These are phyloP conservation scores for Trematomus bernacchii DNA, from an alignment of 2,797 vertebrate genomes.

Conservation along the genomic window DNA sequence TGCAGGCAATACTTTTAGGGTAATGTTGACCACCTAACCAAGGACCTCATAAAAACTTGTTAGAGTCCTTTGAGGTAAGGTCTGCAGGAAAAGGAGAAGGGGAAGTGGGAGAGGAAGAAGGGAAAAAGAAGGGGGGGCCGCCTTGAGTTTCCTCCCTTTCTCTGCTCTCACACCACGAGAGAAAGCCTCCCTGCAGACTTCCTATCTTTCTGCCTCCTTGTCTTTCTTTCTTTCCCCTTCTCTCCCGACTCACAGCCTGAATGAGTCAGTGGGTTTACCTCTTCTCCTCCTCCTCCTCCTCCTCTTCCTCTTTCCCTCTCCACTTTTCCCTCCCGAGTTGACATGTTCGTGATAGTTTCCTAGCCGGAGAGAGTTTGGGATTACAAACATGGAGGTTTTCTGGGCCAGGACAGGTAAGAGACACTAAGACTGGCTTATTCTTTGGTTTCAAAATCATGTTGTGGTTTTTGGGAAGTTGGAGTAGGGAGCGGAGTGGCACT, in stretches of 20 bases:
- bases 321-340: slow-evolving; percentile 12
- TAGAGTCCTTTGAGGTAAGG: slow-evolving; percentile 17
- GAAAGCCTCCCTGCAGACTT: slow-evolving; percentile 9
- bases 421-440: background rate
- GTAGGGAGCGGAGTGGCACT: slow-evolving; percentile 35
- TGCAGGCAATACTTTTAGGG: background rate
- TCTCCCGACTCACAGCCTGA: slow-evolving; percentile 45
- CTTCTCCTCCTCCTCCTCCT: slow-evolving; percentile 18
- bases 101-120: slow-evolving; percentile 30
- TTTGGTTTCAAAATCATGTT: background rate
- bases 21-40: background rate
- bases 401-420: slow-evolving; percentile 72
- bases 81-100: background rate
- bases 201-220: background rate
- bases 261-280: slow-evolving; percentile 70
- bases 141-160: slow-evolving; percentile 62
- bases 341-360: slow-evolving; percentile 42
- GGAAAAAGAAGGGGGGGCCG: slow-evolving; percentile 17
- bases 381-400: slow-evolving; percentile 66
- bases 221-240: background rate
- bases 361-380: slow-evolving; percentile 23
- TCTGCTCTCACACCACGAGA: slow-evolving; percentile 33
- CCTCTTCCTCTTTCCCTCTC: slow-evolving; percentile 8
- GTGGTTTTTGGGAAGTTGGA: background rate
- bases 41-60: background rate